Base-by-base conservation (phyloP, 2,888 invertebrate genomes). In the Coremacera marginata region DNA sequence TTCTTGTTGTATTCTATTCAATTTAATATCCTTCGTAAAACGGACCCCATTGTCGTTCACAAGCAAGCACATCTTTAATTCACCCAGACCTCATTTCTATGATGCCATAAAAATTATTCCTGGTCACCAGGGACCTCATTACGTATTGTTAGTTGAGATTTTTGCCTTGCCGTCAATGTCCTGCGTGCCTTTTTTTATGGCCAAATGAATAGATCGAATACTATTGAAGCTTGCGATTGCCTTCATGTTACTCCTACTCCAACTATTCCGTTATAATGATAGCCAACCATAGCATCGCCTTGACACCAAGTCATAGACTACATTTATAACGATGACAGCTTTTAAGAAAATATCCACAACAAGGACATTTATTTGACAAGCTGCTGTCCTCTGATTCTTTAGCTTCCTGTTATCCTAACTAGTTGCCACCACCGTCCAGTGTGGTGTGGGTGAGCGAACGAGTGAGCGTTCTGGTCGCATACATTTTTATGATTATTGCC, bases 111-210 rank as follows among this genome's bases (percentile, higher is more conserved):
- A 77, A 78, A 76, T 73, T 60, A 77, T 70, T 63, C 37, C 70
- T 37, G 70, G 52, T 68, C 77, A 67, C 77, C 72, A 70, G 77
- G 73, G 79, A 77, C 72, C 75, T 79, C 75, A 79, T 79, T 79
- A 77, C 37, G 37, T 57, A 37, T 31, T 74, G 55, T 55, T 25
- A 37, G 51, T 55, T 37, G 34, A 67, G 62, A 62, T 31, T 31
- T 63, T 16, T 51, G 19, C 57, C 51, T 31, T 16, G 27, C 44
- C 27, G 22, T 51, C 51, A 11, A 11, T 65, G 65, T n/a, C n/a
- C 34, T 70, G 34, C n/a, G 4, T 55, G 5, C 55, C 14, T 31
- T 37, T n/a, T 27, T 57, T 34, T 57, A 55, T 44, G 55, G 37
- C 22, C 57, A 34, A 57, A 67, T 75, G 37, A 68, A 44, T 25